Conservation (phyloP, 2,113 vertebrate species). For the Arvicanthis niloticus region DNA sequence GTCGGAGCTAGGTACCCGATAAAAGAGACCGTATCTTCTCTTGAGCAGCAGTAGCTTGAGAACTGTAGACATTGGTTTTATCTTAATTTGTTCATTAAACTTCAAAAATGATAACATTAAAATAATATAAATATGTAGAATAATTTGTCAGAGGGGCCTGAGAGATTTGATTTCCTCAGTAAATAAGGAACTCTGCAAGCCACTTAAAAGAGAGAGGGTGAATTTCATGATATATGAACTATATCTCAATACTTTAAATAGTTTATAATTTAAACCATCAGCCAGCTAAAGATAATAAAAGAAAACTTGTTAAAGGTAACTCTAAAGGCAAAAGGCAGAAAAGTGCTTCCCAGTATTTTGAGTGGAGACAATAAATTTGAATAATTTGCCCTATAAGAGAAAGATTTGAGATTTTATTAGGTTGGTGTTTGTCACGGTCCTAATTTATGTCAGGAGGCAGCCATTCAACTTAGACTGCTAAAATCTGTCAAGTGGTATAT, state of each 20-base stretch:
- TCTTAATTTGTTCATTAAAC: constrained; percentile 62
- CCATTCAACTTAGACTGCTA: constrained; percentile 51
- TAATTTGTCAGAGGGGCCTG: constrained; percentile 20
- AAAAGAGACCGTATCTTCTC: constrained; percentile 4
- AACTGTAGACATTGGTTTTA: constrained; percentile 48
- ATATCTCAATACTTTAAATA: constrained; percentile 2
- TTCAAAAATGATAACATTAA: constrained; percentile 62
- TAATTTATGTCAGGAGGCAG: constrained; percentile 51
- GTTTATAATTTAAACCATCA: constrained; percentile 36
- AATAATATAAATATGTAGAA: constrained; percentile 6
- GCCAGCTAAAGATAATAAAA: background rate
- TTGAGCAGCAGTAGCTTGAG: background rate
- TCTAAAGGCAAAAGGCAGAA: constrained; percentile 12
- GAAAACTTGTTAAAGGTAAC: constrained; percentile 20
- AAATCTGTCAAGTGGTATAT: constrained; percentile 36
- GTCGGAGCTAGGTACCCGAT: background rate
- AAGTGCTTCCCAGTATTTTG: constrained; percentile 42
- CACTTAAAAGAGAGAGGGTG: constrained; percentile 30
- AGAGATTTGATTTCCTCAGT: constrained; percentile 49
- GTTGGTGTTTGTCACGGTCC: constrained; percentile 50
- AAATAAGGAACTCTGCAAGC: constrained; percentile 42
- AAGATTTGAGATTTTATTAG: constrained; percentile 42
- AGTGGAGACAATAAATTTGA: constrained; percentile 54
- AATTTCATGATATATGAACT: constrained; percentile 54
- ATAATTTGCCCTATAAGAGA: background rate